Evolutionary conservation across 1,140 invertebrate genomes (phyloP), one percentile per base, ranked within the genome.

Genomic region (Drosophila malerkotliana): DNA sequence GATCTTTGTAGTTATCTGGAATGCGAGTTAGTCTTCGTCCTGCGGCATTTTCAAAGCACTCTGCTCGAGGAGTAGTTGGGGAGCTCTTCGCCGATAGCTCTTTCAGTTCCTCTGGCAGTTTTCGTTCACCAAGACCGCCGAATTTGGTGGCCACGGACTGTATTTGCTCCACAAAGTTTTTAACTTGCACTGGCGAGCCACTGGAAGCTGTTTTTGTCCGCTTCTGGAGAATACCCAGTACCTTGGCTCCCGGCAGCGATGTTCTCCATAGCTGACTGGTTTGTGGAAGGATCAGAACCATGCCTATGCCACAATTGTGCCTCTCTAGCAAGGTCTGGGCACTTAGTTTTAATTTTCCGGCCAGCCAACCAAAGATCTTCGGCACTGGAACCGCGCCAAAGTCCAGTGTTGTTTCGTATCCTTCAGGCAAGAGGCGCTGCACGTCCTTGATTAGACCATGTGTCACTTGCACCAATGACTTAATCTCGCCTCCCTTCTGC

Each of bases 271-370:
- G 48, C 2, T 71, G 68, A 18, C 62, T 72, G 0, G 30, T 10
- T 26, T 91, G 78, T 0, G 91, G 84, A 15, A 91, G 72, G 49
- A 99, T 94, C n/a, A 98, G 85, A 24, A 98, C 93, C 89, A 96
- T 95, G 3, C 98, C 98, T 41, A 99, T 94, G 5, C 98, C 98
- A 92, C 98, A 98, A 92, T 99, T 99, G 91, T 98, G 98, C 2
- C 97, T 98, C 32, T 95, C 93, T 18, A 98, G 92, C 95, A 98
- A 95, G 92, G 98, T 96, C 55, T 92, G 90, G 77, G 96, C 94
- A 53, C 93, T 95, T 4, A 98, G 94, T 32, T 94, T 93, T 75
- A 97, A 93, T 76, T 92, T 92, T 44, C 92, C 93, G 10, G 94
- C 93, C 9, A 95, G 76, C 94, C 94, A 95, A 53, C 93, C 93